Percentiles rank a stretch among this genome's conserved stretches.
Conservation (phyloP, 2,797 vertebrate species). For the Galago senegalensis region DNA sequence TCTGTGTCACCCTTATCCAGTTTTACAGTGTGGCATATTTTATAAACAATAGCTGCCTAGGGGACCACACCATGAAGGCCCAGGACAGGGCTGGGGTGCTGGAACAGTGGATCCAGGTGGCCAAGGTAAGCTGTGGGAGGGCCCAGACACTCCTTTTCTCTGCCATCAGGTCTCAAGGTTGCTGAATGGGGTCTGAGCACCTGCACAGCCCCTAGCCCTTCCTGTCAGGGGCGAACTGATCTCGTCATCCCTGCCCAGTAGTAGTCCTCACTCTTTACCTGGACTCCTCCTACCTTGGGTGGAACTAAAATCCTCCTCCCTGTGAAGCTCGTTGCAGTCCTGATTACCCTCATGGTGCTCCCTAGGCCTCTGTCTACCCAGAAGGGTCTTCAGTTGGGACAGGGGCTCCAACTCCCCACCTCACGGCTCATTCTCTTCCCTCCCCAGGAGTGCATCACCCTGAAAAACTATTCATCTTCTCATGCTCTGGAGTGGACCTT, state of each 20-base stretch:
- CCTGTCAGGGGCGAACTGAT: too few species aligned
- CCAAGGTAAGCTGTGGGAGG: too few species aligned
- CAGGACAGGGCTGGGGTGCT: too few species aligned
- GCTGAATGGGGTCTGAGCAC: too few species aligned
- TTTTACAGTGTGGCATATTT: slow-evolving; percentile 94
- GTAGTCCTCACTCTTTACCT: too few species aligned
- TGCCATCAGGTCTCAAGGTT: too few species aligned
- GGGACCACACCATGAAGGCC: too few species aligned
- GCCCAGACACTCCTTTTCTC: too few species aligned
- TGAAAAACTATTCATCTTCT: slow-evolving; percentile 94
- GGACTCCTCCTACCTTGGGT: too few species aligned
- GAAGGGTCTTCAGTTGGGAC: background rate
- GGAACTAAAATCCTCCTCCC: background rate
- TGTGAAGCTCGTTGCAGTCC: background rate
- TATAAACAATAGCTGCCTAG: background rate
- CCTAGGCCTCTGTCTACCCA: background rate
- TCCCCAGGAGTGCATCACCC: slow-evolving; percentile 92
- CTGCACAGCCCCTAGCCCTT: too few species aligned
- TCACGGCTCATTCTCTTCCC: rapidly evolving
- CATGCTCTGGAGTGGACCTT: slow-evolving; percentile 93
- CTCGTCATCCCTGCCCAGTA: too few species aligned
- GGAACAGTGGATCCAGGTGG: too few species aligned
- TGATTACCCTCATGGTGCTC: background rate
- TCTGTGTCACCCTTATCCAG: slow-evolving; percentile 93
- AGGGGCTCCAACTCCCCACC: background rate